Evolutionary conservation across 2,797 vertebrate genomes (phyloP).

Genomic region (Hypotaenidia okinawae): DNA sequence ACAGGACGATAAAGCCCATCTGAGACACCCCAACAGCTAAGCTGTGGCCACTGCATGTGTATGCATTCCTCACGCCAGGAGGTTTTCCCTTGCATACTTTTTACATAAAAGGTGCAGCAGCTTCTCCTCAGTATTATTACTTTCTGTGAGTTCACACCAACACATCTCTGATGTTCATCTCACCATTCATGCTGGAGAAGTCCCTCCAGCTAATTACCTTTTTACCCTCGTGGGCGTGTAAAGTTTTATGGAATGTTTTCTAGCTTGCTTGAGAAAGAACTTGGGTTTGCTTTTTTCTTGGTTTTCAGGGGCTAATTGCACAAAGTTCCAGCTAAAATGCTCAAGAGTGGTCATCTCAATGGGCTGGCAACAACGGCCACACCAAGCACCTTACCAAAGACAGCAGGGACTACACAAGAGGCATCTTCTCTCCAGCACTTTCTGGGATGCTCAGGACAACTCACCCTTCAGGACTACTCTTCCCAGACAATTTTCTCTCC

Average conservation of each 20-base stretch:
- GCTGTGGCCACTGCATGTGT: background rate
- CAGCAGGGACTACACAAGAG: background rate
- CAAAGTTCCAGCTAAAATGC: background rate
- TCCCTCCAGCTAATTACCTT: background rate
- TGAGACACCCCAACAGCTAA: background rate
- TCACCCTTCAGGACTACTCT: background rate
- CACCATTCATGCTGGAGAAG: background rate
- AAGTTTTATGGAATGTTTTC: background rate
- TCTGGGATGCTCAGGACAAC: background rate
- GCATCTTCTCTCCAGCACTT: background rate
- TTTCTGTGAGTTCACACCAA: background rate
- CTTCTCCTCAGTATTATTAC: background rate
- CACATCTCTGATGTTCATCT: background rate
- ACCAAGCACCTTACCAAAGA: background rate
- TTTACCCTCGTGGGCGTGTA: accelerated
- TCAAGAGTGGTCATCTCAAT: background rate
- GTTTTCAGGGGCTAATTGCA: background rate
- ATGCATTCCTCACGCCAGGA: background rate
- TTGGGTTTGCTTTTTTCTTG: background rate
- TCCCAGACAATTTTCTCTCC: background rate
- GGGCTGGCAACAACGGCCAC: background rate
- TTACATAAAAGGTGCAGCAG: background rate
- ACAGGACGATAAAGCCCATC: background rate
- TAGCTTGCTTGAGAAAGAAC: background rate
- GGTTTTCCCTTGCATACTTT: background rate